A percentile compares a stretch with the other conserved stretches of the same genome.
These are phyloP conservation scores for Eledone cirrhosa DNA, from an alignment of 2,888 invertebrate genomes.

Conservation along the genomic window DNA sequence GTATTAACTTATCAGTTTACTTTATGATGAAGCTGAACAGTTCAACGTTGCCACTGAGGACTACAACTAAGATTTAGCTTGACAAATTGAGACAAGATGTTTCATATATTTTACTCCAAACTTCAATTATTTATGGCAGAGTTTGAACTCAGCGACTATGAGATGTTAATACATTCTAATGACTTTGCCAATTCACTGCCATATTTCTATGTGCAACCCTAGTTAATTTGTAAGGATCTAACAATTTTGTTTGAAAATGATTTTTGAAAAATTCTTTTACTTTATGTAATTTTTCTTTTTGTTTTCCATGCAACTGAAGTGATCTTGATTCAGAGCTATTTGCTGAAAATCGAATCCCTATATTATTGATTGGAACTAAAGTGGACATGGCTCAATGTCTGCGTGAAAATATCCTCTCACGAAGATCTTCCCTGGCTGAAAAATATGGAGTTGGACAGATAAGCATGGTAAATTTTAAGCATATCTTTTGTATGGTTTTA, in stretches of 20 bases:
- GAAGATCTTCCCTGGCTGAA: conserved; percentile 79
- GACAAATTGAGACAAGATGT: neutral
- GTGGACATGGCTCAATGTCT: conserved; percentile 85
- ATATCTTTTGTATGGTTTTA: too few species aligned
- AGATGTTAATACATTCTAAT: too few species aligned
- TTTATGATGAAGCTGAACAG: neutral
- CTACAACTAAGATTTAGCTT: neutral
- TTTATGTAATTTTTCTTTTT: conserved; percentile 6
- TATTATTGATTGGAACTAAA: conserved; percentile 95
- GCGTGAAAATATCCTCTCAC: conserved; percentile 67
- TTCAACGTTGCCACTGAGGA: neutral
- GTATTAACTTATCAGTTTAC: neutral
- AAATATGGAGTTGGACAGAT: conserved; percentile 95
- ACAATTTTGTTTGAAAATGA: too few species aligned
- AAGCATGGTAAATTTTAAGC: conserved; percentile 75
- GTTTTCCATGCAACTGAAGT: conserved; percentile 41
- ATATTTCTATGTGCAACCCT: too few species aligned
- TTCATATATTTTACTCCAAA: too few species aligned
- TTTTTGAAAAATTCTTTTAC: neutral
- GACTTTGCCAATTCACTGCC: too few species aligned
- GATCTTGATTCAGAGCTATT: conserved; percentile 68
- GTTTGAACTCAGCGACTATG: too few species aligned
- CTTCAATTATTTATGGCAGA: too few species aligned
- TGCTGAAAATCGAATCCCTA: conserved; percentile 79
- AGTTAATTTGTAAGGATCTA: too few species aligned